Conservation (phyloP, 2,113 vertebrate species). For the Oplegnathus fasciatus region DNA sequence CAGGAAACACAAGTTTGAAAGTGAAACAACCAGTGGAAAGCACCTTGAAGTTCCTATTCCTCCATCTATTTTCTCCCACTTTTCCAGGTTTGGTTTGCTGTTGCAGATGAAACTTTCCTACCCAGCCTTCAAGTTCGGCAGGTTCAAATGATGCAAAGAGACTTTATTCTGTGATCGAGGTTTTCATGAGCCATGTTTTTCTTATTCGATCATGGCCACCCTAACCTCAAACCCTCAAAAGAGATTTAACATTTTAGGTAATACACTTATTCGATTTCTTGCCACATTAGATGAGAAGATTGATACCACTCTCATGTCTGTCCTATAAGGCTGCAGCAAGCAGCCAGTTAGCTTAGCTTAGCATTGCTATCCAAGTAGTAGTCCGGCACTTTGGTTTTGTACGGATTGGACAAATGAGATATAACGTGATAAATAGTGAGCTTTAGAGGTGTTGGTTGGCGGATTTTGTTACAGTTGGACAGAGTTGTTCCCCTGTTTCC, state of each 20-base stretch:
- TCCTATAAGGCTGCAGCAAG: neutral
- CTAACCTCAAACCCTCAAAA: neutral
- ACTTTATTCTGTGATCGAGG: neutral
- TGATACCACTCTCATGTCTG: neutral
- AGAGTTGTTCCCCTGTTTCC: neutral
- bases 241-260: neutral
- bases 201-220: neutral
- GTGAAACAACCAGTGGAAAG: slow-evolving; percentile 53
- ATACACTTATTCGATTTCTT: neutral
- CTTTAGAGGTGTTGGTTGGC: neutral
- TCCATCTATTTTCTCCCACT: neutral
- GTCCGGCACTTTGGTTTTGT: neutral
- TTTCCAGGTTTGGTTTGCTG: slow-evolving; percentile 5
- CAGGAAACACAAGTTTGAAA: slow-evolving; percentile 25
- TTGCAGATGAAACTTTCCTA: neutral
- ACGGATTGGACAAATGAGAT: neutral
- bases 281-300: neutral
- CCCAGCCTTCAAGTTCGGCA: neutral
- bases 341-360: neutral
- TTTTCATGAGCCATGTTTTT: slow-evolving; percentile 1
- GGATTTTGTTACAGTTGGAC: neutral
- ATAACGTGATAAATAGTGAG: neutral
- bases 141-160: neutral
- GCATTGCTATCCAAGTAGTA: neutral
- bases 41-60: slow-evolving; percentile 21